Evolutionary conservation across 2,888 invertebrate species (phyloP).

Genomic region (Leptopilina drosophilae): DNA sequence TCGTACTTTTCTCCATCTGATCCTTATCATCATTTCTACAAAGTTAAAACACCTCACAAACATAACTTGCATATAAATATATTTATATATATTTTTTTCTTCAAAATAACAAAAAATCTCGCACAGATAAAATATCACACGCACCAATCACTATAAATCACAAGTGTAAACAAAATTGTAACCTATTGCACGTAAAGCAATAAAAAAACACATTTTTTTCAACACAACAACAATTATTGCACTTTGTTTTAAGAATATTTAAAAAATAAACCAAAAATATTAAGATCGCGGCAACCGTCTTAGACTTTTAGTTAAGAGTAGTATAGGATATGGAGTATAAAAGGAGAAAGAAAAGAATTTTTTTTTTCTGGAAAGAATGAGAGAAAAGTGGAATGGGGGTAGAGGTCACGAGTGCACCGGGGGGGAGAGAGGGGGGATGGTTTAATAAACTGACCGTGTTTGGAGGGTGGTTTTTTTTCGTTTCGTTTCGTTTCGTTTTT

Average conservation of each 20-base stretch:
- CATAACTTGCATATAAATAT: constrained; percentile 2
- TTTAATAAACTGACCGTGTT: constrained; percentile 69
- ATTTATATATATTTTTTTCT: too few species aligned
- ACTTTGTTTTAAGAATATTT: too few species aligned
- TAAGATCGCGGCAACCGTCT: background rate
- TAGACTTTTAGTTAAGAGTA: too few species aligned
- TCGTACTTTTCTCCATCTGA: constrained; percentile 30
- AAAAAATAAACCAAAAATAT: background rate
- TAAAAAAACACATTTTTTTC: too few species aligned
- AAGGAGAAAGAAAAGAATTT: too few species aligned
- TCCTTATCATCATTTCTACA: background rate
- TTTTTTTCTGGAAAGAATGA: background rate
- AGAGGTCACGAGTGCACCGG: constrained; percentile 49
- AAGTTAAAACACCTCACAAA: constrained; percentile 13
- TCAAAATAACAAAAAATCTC: background rate
- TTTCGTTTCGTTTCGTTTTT: too few species aligned
- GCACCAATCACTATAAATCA: constrained; percentile 15
- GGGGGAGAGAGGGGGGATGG: constrained; percentile 22
- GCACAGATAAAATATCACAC: background rate
- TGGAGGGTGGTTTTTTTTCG: constrained; percentile 43
- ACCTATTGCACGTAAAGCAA: too few species aligned
- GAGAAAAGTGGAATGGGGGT: background rate
- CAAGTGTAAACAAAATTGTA: background rate
- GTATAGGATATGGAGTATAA: too few species aligned
- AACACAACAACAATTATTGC: background rate